Evolutionary conservation across 1,140 invertebrate genomes (phyloP).

Genomic region (Micrasema minimum): DNA sequence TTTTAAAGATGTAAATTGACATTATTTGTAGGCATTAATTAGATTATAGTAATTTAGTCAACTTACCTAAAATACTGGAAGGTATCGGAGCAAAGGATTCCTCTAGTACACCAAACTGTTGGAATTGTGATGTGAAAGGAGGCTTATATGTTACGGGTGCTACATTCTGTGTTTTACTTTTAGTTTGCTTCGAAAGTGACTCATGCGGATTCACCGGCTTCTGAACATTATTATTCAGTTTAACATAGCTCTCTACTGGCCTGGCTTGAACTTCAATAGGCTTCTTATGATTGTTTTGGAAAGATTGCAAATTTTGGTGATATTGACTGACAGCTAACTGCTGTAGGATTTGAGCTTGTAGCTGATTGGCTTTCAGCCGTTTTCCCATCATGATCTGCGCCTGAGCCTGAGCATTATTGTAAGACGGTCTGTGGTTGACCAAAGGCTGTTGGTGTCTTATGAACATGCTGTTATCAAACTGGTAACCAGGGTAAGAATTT

Average conservation of each 20-base stretch:
- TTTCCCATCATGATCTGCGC: conserved; percentile 51
- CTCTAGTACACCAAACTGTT: conserved; percentile 61
- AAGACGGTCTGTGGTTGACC: conserved; percentile 40
- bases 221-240: conserved; percentile 53
- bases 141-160: conserved; percentile 52
- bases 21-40: no score
- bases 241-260: conserved; percentile 57
- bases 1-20: no score
- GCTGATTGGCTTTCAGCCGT: conserved; percentile 43
- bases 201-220: conserved; percentile 48
- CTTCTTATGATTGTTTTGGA: conserved; percentile 57
- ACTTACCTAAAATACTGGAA: conserved; percentile 61
- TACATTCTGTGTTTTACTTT: conserved; percentile 41
- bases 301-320: conserved; percentile 60
- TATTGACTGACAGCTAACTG: conserved; percentile 57
- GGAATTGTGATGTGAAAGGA: conserved; percentile 55
- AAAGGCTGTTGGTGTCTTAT: conserved; percentile 45
- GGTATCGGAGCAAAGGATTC: conserved; percentile 55
- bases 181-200: conserved; percentile 46
- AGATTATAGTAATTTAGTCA: no score
- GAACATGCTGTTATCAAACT: conserved; percentile 45
- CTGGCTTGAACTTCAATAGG: conserved; percentile 59
- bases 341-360: conserved; percentile 56
- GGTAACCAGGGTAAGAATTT: conserved; percentile 56
- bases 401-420: conserved; percentile 36